phyloP scores from a whole-genome alignment of 2,113 vertebrate species.

The Bujurquina vittata region DNA sequence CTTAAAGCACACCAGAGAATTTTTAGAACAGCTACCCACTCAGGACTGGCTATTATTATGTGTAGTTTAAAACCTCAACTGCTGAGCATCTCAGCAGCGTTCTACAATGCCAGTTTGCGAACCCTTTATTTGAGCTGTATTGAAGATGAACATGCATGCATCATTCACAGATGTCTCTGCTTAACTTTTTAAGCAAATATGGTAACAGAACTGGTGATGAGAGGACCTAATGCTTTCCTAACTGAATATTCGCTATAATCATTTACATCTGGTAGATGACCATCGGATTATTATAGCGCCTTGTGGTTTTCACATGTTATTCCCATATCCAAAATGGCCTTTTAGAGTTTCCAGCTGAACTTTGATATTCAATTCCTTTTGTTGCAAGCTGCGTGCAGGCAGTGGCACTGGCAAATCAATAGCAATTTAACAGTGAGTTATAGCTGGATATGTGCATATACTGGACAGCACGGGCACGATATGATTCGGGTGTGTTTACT shows the following conservation, averaged over 20 bases:
- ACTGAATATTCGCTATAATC: slow-evolving; percentile 37
- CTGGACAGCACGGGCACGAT: slow-evolving; percentile 45
- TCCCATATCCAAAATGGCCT: slow-evolving; percentile 7
- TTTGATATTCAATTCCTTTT: slow-evolving; percentile 54
- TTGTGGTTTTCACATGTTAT: slow-evolving; percentile 20
- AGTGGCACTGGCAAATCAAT: slow-evolving; percentile 48
- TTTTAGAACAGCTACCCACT: slow-evolving; percentile 18
- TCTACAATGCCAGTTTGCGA: slow-evolving; percentile 3
- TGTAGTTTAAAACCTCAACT: neutral
- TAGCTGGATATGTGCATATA: slow-evolving; percentile 53
- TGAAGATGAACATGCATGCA: slow-evolving; percentile 3
- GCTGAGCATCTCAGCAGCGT: slow-evolving; percentile 7
- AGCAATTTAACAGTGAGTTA: slow-evolving; percentile 61
- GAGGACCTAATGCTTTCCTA: slow-evolving; percentile 19
- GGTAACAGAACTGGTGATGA: slow-evolving; percentile 30
- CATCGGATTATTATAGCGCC: neutral
- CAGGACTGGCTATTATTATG: neutral
- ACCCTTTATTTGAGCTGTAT: slow-evolving; percentile 5
- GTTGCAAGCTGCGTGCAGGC: slow-evolving; percentile 44
- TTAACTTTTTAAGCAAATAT: slow-evolving; percentile 25
- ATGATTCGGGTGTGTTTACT: slow-evolving; percentile 60
- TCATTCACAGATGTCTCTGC: slow-evolving; percentile 37
- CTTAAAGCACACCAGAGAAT: slow-evolving; percentile 19
- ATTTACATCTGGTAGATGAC: slow-evolving; percentile 33
- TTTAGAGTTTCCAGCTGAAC: slow-evolving; percentile 24